A percentile compares a stretch with the other conserved stretches of the same genome.
Evolutionary conservation across 2,113 vertebrate species (phyloP).

Genomic region (Strix uralensis): DNA sequence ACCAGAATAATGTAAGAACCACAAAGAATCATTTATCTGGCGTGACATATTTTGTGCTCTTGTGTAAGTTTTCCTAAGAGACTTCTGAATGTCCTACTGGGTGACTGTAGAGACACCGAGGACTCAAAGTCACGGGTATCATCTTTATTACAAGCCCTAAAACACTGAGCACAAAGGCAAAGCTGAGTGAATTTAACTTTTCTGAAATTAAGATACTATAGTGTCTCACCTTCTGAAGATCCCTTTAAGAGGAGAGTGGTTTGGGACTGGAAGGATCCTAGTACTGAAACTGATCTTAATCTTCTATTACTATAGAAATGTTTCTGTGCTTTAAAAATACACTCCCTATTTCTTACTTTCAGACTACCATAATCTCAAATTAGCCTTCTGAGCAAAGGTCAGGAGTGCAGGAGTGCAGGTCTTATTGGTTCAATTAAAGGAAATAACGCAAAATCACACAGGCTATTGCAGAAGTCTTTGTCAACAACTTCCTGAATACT

Average conservation of each 20-base stretch:
- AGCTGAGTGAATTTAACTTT: conserved; percentile 11
- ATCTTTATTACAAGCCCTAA: conserved; percentile 40
- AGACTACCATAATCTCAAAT: conserved; percentile 33
- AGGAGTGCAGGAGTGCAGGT: not conserved
- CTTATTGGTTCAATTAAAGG: conserved; percentile 42
- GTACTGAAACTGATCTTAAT: not conserved
- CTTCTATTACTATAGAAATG: not conserved
- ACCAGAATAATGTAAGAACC: not conserved
- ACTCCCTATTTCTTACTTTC: conserved; percentile 9
- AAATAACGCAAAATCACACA: conserved; percentile 53
- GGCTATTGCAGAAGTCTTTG: conserved; percentile 30
- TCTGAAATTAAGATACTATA: not conserved
- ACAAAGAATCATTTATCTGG: conserved; percentile 38
- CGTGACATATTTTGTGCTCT: conserved; percentile 11
- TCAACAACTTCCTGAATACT: conserved; percentile 42
- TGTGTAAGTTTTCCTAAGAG: conserved; percentile 42
- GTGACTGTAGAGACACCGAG: conserved; percentile 6
- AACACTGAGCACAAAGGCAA: conserved; percentile 37
- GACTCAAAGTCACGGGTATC: conserved; percentile 28
- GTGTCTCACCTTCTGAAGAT: conserved; percentile 15
- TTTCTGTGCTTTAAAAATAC: conserved; percentile 20
- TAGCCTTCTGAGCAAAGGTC: conserved; percentile 32
- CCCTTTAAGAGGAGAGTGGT: not conserved
- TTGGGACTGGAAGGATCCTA: not conserved
- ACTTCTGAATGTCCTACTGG: conserved; percentile 35